Evolutionary conservation across 2,797 vertebrate species (phyloP).

Genomic region (Leptoclinus maculatus): DNA sequence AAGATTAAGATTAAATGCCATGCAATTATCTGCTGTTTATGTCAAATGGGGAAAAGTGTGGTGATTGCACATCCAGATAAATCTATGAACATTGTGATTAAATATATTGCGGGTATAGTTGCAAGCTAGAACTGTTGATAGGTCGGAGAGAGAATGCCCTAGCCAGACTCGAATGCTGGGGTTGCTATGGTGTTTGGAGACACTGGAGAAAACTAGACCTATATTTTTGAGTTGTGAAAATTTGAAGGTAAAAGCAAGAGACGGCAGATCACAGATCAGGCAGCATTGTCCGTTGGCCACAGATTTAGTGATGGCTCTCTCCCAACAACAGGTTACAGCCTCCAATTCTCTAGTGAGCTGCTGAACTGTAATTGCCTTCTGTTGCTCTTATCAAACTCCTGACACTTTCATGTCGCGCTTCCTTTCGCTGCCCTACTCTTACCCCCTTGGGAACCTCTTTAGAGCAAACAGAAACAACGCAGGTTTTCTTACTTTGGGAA

Average conservation of each 20-base stretch:
- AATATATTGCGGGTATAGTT: conserved; percentile 19
- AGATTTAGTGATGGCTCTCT: conserved; percentile 59
- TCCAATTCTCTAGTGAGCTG: conserved; percentile 60
- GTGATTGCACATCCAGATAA: conserved; percentile 23
- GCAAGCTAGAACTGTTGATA: conserved; percentile 1
- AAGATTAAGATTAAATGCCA: conserved; percentile 45
- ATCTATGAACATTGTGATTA: conserved; percentile 24
- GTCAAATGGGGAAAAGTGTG: background rate
- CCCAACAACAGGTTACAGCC: conserved; percentile 66
- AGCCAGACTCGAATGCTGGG: background rate
- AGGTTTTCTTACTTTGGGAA: conserved; percentile 5
- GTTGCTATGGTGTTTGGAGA: background rate
- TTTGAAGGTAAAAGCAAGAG: background rate
- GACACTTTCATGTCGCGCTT: conserved; percentile 53
- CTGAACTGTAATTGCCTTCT: conserved; percentile 73
- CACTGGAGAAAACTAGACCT: conserved; percentile 1
- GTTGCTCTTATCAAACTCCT: conserved; percentile 74
- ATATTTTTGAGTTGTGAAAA: conserved; percentile 23
- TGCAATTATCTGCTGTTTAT: conserved; percentile 33
- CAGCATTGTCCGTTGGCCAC: conserved; percentile 25
- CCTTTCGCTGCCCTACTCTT: conserved; percentile 37
- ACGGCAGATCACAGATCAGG: conserved; percentile 34
- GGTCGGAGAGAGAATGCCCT: background rate
- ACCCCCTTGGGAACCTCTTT: conserved; percentile 41
- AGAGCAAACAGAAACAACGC: conserved; percentile 51